A percentile compares a stretch with the other conserved stretches of the same genome.
phyloP scores from a whole-genome alignment of 2,888 invertebrate species.

The Microplitis deprimator region DNA sequence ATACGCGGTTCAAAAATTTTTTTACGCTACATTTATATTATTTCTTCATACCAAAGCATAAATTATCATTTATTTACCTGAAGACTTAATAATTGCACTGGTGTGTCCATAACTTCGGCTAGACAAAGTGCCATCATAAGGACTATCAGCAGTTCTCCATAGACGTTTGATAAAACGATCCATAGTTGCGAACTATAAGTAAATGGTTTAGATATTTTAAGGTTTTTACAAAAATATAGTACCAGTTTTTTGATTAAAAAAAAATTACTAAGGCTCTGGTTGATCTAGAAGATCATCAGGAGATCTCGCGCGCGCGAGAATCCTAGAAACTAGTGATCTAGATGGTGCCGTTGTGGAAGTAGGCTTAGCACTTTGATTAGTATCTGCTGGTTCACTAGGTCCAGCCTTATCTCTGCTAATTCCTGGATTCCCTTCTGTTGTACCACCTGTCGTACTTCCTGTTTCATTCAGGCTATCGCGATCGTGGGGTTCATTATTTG shows the following conservation, averaged over 20 bases:
- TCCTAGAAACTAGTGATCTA: slow-evolving; percentile 64
- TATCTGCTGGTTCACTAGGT: slow-evolving; percentile 45
- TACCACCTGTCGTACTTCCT: slow-evolving; percentile 67
- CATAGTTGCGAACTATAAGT: slow-evolving; percentile 72
- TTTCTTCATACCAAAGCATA: too few species aligned
- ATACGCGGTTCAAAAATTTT: not conserved
- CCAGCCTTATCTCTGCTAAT: slow-evolving; percentile 54
- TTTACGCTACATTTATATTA: not conserved
- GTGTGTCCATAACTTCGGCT: slow-evolving; percentile 74
- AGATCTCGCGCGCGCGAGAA: slow-evolving; percentile 64
- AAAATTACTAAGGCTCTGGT: slow-evolving; percentile 71
- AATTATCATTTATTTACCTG: slow-evolving; percentile 67
- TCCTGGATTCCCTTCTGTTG: slow-evolving; percentile 62
- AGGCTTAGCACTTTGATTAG: slow-evolving; percentile 41
- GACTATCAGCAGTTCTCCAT: slow-evolving; percentile 73
- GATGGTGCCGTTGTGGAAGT: slow-evolving; percentile 53
- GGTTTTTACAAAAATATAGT: not conserved
- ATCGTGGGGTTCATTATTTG: slow-evolving; percentile 72
- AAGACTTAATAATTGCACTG: slow-evolving; percentile 72
- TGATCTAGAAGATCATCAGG: slow-evolving; percentile 68
- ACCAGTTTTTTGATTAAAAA: slow-evolving; percentile 3
- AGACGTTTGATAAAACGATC: slow-evolving; percentile 73
- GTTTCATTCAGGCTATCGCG: slow-evolving; percentile 73
- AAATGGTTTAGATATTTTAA: not conserved
- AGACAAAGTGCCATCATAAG: slow-evolving; percentile 73